phyloP scores from a whole-genome alignment of 2,113 vertebrate species.

The Mirza zaza region DNA sequence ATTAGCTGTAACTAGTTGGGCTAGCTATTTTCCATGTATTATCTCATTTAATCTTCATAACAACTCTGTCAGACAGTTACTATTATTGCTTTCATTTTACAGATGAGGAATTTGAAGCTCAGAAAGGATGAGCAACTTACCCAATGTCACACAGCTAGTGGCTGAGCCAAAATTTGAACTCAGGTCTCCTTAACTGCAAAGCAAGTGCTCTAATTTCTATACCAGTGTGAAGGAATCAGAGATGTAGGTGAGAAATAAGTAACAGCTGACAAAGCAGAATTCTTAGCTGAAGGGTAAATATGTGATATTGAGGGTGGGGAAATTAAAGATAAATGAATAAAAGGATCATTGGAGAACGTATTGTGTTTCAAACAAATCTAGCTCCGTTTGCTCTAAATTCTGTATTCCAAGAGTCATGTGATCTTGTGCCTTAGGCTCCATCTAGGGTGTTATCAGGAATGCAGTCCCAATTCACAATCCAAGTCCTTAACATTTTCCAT shows the following conservation, averaged over 20 bases:
- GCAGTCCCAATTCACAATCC: not conserved
- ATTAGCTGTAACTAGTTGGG: not conserved
- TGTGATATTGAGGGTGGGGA: not conserved
- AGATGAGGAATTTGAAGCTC: not conserved
- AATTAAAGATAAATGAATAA: not conserved
- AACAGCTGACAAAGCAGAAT: not conserved
- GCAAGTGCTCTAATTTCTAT: not conserved
- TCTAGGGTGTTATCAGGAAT: not conserved
- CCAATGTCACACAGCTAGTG: not conserved
- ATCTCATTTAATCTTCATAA: not conserved
- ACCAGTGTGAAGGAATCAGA: not conserved
- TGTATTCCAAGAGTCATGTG: not conserved
- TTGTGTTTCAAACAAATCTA: not conserved
- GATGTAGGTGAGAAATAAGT: not conserved
- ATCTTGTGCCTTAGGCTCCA: not conserved
- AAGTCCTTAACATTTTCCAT: not conserved
- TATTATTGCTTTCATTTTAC: not conserved
- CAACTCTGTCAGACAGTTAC: not conserved
- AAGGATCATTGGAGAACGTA: not conserved
- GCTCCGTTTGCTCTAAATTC: not conserved
- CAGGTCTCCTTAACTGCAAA: not conserved
- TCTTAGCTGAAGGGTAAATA: not conserved
- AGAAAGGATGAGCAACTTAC: not conserved
- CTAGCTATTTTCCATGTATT: not conserved
- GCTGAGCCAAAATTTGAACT: not conserved